Conservation (phyloP, 2,113 vertebrate genomes). For the Ailuropoda melanoleuca region DNA sequence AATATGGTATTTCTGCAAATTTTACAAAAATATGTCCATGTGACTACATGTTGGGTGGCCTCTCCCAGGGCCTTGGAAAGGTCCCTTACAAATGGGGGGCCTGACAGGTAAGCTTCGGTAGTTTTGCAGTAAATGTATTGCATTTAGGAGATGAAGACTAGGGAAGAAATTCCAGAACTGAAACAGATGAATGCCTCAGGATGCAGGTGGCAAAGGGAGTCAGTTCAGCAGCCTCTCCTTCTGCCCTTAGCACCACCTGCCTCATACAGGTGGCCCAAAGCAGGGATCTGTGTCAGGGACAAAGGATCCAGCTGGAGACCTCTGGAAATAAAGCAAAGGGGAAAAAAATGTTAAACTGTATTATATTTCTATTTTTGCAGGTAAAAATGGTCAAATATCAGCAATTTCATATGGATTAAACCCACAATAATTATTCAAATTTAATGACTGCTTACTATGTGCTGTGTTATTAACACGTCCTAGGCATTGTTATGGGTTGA, state of each 20-base stretch:
- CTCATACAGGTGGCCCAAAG: not conserved
- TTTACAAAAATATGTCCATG: not conserved
- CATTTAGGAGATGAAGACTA: not conserved
- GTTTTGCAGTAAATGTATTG: not conserved
- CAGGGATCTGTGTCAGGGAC: not conserved
- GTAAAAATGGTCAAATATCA: not conserved
- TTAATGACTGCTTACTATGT: not conserved
- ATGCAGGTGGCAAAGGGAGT: not conserved
- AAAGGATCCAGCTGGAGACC: not conserved
- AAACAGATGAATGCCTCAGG: not conserved
- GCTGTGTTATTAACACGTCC: not conserved
- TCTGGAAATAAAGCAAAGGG: not conserved
- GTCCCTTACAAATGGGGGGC: not conserved
- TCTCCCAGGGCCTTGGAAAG: not conserved
- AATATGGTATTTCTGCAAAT: not conserved
- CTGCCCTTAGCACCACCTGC: not conserved
- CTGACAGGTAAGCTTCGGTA: not conserved
- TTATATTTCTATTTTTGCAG: not conserved
- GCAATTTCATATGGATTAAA: not conserved
- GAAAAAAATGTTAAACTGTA: not conserved
- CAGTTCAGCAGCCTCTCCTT: not conserved
- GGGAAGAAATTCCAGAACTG: not conserved
- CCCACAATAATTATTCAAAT: not conserved
- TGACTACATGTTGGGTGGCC: not conserved
- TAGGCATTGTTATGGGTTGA: not conserved